A percentile compares a stretch with the other conserved stretches of the same genome.
These are phyloP conservation scores for Pyrrhia umbra DNA, from an alignment of 2,888 invertebrate species.

Conservation along the genomic window DNA sequence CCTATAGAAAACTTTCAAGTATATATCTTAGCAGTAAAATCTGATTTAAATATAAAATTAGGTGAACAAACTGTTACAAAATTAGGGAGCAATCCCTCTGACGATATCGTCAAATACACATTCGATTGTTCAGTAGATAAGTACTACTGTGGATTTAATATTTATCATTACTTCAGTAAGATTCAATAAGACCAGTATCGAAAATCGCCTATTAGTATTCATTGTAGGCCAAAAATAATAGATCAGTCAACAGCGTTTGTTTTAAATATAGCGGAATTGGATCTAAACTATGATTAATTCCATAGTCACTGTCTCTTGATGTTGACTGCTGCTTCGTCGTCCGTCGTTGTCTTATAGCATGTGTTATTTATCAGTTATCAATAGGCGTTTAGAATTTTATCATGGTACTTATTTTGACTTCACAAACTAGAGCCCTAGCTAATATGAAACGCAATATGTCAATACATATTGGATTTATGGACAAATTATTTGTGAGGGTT, in stretches of 20 bases:
- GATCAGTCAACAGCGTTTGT: neutral
- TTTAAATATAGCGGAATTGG: too few species aligned
- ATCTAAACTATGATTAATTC: too few species aligned
- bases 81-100: neutral
- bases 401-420: slow-evolving; percentile 10
- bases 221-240: slow-evolving; percentile 7
- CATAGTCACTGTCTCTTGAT: too few species aligned
- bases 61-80: slow-evolving; percentile 11
- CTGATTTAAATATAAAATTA: slow-evolving; percentile 11
- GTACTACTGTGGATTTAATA: neutral
- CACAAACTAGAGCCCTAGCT: too few species aligned
- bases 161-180: neutral
- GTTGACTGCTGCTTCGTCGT: neutral
- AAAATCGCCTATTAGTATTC: slow-evolving; percentile 1
- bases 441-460: too few species aligned
- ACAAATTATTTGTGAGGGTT: neutral
- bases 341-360: neutral
- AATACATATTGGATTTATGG: neutral
- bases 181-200: neutral
- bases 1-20: too few species aligned
- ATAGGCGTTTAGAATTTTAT: slow-evolving; percentile 5
- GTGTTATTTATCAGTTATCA: too few species aligned
- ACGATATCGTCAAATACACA: neutral
- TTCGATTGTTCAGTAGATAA: neutral
- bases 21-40: too few species aligned